A percentile compares a stretch with the other conserved stretches of the same genome.
phyloP scores from a whole-genome alignment of 2,797 vertebrate genomes.

The Bryconaethiops microstoma region DNA sequence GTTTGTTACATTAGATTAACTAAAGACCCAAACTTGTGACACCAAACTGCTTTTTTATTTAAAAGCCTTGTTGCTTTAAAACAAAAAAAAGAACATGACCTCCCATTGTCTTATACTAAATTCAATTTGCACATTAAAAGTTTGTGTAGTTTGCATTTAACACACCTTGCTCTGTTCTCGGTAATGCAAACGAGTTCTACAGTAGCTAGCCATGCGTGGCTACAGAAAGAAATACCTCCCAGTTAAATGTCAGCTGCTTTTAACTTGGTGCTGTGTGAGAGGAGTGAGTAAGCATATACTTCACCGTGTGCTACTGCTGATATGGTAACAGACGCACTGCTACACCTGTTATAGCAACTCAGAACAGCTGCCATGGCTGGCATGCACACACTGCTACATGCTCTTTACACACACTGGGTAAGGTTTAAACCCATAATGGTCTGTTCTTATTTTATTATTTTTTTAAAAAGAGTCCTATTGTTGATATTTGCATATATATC shows the following conservation, averaged over 20 bases:
- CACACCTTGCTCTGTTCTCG: neutral
- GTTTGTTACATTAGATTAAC: too few species aligned
- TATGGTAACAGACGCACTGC: neutral
- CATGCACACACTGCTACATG: neutral
- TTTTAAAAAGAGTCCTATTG: neutral
- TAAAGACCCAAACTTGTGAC: too few species aligned
- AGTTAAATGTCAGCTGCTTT: constrained; percentile 40
- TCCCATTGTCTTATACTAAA: too few species aligned
- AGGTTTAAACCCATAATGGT: neutral
- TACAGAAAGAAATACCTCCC: constrained; percentile 14
- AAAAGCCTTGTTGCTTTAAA: too few species aligned
- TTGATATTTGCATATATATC: neutral
- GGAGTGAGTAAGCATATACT: neutral
- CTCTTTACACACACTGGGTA: neutral
- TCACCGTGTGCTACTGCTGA: neutral
- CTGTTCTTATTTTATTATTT: too few species aligned
- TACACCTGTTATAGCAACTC: constrained; percentile 43
- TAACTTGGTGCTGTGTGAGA: neutral
- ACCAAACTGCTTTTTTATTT: too few species aligned
- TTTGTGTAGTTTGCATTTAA: too few species aligned
- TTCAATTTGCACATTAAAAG: too few species aligned
- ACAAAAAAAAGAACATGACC: too few species aligned
- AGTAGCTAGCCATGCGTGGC: neutral
- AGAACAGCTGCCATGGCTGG: constrained; percentile 26
- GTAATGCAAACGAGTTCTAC: neutral